Base-by-base conservation (phyloP, 2,888 invertebrate species). In the Iselma pallidipennis region DNA sequence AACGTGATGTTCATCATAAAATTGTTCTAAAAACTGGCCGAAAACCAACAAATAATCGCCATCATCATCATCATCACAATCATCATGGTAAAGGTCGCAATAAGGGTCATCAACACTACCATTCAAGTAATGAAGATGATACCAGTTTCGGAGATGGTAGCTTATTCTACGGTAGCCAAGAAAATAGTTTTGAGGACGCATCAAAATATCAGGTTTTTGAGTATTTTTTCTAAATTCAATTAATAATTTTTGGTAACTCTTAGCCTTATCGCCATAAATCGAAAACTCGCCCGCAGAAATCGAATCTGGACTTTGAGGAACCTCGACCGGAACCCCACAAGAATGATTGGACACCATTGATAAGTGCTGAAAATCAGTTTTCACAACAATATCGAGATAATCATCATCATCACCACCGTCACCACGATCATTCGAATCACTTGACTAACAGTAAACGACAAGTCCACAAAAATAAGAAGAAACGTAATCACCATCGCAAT, bases 1-100 rank as follows among this genome's bases (percentile, higher is more conserved):
- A 54, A 33, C 42, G 59, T 10, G 53, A 59, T 54, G 54, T 59
- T 12, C 54, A 51, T 29, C 57, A 57, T 42, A 57, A 31, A 16
- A 59, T 59, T 23, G 33, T 59, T 29, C 2, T 59, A 14, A 31
- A 54, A 53, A 37, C 16, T 16, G 21, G 26, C n/a, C 14, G 54
- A 14, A 28, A 16, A 7, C 58, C 52, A 9, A 50, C 52, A 14
- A 57, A 19, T 48, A 29, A 54, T 10, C 45, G 9, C 9, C 14
- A 28, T 21, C 28, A 26, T 21, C 49, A 48, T n/a, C 59, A 57
- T 5, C 31, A 57, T 1, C 49, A 51, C 16, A 14, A 49, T 16
- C 19, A 26, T 4, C 28, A 49, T 9, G 25, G 28, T 12, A 25
- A 48, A 5, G 6, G 10, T 9, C 28, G 16, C 19, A 10, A 14